Base-by-base conservation (phyloP, 2,113 vertebrate species). In the Lycaon pictus region DNA sequence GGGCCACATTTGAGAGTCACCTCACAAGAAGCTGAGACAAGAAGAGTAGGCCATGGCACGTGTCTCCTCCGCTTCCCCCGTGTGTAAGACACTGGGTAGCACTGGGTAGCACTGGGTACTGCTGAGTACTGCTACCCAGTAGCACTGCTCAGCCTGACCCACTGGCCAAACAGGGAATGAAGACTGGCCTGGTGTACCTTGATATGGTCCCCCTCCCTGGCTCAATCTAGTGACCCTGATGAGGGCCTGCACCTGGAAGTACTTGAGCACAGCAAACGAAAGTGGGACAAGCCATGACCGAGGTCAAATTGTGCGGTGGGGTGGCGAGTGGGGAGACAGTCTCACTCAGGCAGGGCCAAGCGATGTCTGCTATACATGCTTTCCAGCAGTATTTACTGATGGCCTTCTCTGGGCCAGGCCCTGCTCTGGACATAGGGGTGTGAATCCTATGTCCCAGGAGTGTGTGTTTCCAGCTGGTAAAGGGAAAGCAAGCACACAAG, bases 201-300 rank as follows among this genome's bases (percentile, higher is more conserved):
- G 62, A 23, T 1, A 60, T 0, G 2, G 55, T 62, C 58, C 0
- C 0, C 62, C 53, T 81, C 63, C 17, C 15, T 0, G 10, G 88
- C 23, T 22, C 2, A 22, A 37, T 25, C 27, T 62, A 51, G 58
- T 53, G 84, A 86, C 56, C 35, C 51, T 72, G 79, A 56, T 22
- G 35, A 67, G 32, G 79, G 51, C 69, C 55, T 1, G 4, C 5
- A 16, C 22, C n/a, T 23, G 29, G n/a, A 84, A 67, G 32, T 58
- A 3, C 19, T 12, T 3, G 0, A 72, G 35, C 1, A 60, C 25
- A 84, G 27, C 35, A 37, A 69, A 35, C 67, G 25, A 11, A 23
- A 19, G 62, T 9, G 20, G 22, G 15, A 11, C 3, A 51, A 72
- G 37, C 35, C 72, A 58, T 0, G 3, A 5, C 19, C 5, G 9